phyloP scores from a whole-genome alignment of 30 jellyfish, hydroid and myxozoan species.

The Haliclystus octoradiatus region DNA sequence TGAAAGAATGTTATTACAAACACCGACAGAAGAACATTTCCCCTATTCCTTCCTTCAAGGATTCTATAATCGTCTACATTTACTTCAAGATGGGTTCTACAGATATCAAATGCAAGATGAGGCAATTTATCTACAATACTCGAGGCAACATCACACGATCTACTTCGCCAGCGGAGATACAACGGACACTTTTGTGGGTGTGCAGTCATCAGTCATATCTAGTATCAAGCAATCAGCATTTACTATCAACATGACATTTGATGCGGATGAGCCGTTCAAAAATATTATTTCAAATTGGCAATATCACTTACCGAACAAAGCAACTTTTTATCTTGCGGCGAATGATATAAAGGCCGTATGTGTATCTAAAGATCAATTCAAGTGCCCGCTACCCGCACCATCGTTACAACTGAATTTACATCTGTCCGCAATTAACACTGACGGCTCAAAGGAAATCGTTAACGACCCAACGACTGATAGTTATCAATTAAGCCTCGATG shows the following conservation, averaged over 20 bases:
- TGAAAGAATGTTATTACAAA: not conserved
- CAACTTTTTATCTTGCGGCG: not conserved
- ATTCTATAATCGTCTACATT: not conserved
- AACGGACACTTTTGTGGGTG: not conserved
- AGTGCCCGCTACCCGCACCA: conserved; percentile 19
- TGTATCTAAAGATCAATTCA: conserved; percentile 8
- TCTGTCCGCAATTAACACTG: not conserved
- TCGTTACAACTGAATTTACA: conserved; percentile 10
- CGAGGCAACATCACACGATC: not conserved
- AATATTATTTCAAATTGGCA: conserved; percentile 10
- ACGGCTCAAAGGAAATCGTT: not conserved
- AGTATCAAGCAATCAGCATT: too few species aligned
- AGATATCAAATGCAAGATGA: not conserved
- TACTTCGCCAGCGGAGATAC: not conserved
- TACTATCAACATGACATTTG: not conserved
- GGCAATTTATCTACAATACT: not conserved
- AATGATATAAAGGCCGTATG: conserved; percentile 3
- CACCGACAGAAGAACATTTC: not conserved
- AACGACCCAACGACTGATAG: conserved; percentile 14
- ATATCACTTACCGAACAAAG: conserved; percentile 13
- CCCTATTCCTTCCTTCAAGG: not conserved
- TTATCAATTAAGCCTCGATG: conserved; percentile 8
- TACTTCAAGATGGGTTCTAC: not conserved
- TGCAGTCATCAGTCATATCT: too few species aligned
- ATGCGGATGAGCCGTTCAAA: conserved; percentile 12